phyloP scores from a whole-genome alignment of 2,888 invertebrate species.

The Chromoteleia sp. region DNA sequence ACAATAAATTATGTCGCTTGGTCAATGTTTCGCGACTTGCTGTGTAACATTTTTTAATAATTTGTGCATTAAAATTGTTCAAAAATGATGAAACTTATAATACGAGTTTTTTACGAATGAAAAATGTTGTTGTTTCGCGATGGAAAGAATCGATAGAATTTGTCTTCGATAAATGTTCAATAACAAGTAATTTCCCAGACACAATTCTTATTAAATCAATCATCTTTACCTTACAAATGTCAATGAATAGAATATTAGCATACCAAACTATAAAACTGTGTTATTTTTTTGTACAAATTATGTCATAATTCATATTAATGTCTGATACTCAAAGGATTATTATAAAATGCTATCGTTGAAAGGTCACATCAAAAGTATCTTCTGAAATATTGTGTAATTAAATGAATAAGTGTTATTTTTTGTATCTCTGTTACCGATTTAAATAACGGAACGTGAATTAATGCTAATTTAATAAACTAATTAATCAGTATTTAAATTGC shows the following conservation, averaged over 20 bases:
- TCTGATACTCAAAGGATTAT: slow-evolving; percentile 7
- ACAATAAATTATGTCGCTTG: slow-evolving; percentile 21
- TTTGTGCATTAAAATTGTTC: too few relatives aligned
- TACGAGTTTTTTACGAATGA: too few relatives aligned
- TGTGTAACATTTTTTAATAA: too few relatives aligned
- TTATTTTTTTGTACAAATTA: not conserved
- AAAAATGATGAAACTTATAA: too few relatives aligned
- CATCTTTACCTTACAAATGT: not conserved
- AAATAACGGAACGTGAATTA: not conserved
- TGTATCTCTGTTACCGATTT: not conserved
- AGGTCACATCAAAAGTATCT: not conserved
- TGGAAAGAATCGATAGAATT: too few relatives aligned
- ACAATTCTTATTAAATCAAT: slow-evolving; percentile 1
- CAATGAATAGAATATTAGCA: not conserved
- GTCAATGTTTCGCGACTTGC: too few relatives aligned
- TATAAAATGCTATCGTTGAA: slow-evolving; percentile 11
- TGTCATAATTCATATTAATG: slow-evolving; percentile 5
- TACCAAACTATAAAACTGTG: not conserved
- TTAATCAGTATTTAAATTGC: too few relatives aligned
- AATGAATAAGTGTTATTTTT: not conserved
- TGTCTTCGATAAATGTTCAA: too few relatives aligned
- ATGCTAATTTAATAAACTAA: too few relatives aligned
- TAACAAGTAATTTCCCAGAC: too few relatives aligned
- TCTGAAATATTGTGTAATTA: not conserved
- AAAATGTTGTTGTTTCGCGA: too few relatives aligned